phyloP scores from a whole-genome alignment of 2,888 invertebrate genomes.

The Sesia apiformis region DNA sequence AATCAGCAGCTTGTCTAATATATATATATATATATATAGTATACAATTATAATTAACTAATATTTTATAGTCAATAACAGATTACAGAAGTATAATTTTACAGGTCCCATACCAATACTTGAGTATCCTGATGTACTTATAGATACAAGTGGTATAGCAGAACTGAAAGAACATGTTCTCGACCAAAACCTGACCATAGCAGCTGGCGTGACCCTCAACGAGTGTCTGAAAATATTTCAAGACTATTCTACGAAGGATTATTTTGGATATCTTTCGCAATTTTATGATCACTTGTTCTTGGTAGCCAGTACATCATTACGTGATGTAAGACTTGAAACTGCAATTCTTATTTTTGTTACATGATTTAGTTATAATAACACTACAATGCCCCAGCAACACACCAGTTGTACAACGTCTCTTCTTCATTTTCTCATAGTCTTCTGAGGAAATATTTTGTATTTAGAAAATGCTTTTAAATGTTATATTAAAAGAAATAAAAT shows the following conservation, averaged over 20 bases:
- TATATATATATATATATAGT: too few relatives aligned
- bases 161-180: conserved; percentile 57
- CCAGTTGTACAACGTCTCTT: too few relatives aligned
- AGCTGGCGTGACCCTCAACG: conserved; percentile 68
- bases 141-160: conserved; percentile 74
- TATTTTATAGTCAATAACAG: too few relatives aligned
- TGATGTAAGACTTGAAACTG: conserved; percentile 69
- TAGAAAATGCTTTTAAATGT: too few relatives aligned
- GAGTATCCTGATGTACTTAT: conserved; percentile 65
- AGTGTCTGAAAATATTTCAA: conserved; percentile 58
- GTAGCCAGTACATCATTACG: conserved; percentile 81
- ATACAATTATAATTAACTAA: too few relatives aligned
- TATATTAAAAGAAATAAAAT: too few relatives aligned
- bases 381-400: too few relatives aligned
- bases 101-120: conserved; percentile 48
- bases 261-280: conserved; percentile 72
- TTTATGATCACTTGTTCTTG: conserved; percentile 77
- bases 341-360: too few relatives aligned
- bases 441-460: too few relatives aligned
- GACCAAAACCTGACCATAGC: conserved; percentile 65
- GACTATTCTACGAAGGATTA: conserved; percentile 27
- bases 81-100: conserved; percentile 8
- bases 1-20: too few relatives aligned
- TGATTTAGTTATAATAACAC: too few relatives aligned
- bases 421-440: too few relatives aligned